phyloP scores from a whole-genome alignment of 2,113 vertebrate species.

The Anseranas semipalmata region DNA sequence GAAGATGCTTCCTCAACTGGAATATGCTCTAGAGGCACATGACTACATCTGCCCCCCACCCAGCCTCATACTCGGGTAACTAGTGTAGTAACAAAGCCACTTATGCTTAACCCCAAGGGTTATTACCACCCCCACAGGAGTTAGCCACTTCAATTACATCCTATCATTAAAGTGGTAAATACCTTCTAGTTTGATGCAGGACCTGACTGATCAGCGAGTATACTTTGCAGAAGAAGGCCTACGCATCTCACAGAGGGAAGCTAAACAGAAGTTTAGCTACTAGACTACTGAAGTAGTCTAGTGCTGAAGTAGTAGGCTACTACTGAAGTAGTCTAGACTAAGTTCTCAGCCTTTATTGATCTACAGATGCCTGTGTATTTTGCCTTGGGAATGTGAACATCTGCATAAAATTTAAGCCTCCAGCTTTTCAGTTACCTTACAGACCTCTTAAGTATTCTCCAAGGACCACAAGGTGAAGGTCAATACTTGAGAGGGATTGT shows the following conservation, averaged over 20 bases:
- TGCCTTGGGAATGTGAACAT: constrained; percentile 29
- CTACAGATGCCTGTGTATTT: neutral
- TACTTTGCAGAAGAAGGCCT: neutral
- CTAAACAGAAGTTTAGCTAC: no score
- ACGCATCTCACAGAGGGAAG: neutral
- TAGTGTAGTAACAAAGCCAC: neutral
- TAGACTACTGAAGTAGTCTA: neutral
- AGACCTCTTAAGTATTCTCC: neutral
- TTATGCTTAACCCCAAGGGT: accelerated
- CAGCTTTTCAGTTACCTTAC: neutral
- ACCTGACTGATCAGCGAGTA: accelerated
- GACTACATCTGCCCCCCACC: no score
- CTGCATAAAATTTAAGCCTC: neutral
- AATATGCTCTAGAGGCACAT: neutral
- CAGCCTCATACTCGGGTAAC: neutral
- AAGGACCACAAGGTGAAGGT: neutral
- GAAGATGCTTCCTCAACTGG: neutral
- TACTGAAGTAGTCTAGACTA: neutral
- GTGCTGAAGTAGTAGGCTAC: no score
- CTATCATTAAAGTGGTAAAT: neutral
- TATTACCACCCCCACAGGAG: accelerated
- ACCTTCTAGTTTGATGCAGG: neutral
- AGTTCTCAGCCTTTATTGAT: constrained; percentile 44
- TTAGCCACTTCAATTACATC: neutral
- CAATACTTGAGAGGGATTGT: neutral